These are phyloP conservation scores for Epinephelus fuscoguttatus DNA, from an alignment of 2,113 vertebrate species.

Conservation along the genomic window DNA sequence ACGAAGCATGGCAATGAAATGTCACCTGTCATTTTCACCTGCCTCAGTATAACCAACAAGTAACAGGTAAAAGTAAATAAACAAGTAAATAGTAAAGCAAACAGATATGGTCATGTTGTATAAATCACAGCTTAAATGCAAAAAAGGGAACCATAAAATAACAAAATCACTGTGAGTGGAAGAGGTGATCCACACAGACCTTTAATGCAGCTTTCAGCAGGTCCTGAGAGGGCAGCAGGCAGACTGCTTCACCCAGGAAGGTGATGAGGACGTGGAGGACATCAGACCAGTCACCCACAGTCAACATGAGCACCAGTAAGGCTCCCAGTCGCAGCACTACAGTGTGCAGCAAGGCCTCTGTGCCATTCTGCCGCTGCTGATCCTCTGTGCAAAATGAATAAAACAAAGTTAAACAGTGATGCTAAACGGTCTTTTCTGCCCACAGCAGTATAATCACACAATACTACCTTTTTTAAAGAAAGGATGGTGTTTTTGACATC, in stretches of 20 bases:
- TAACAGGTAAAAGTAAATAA: too few species aligned
- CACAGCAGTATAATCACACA: background rate
- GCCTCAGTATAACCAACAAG: background rate
- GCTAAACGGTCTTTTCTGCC: background rate
- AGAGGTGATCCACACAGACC: conserved; percentile 35
- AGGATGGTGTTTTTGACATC: background rate
- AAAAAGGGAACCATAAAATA: background rate
- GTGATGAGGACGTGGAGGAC: conserved; percentile 85
- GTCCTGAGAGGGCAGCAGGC: conserved; percentile 76
- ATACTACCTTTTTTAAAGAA: too few species aligned
- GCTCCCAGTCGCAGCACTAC: conserved; percentile 87
- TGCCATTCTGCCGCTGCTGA: conserved; percentile 65
- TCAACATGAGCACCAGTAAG: conserved; percentile 89
- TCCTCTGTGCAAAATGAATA: conserved; percentile 81
- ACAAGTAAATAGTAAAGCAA: background rate
- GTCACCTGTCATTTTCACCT: background rate
- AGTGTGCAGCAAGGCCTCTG: conserved; percentile 72
- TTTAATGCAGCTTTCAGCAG: conserved; percentile 80
- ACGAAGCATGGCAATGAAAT: conserved; percentile 8
- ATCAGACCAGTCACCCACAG: conserved; percentile 88
- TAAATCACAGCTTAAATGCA: background rate
- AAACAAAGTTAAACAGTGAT: conserved; percentile 43
- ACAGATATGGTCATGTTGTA: background rate
- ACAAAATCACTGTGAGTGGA: background rate
- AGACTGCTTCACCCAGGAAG: conserved; percentile 88